phyloP scores from a whole-genome alignment of 2,113 vertebrate species.

The Dissostichus mawsoni region DNA sequence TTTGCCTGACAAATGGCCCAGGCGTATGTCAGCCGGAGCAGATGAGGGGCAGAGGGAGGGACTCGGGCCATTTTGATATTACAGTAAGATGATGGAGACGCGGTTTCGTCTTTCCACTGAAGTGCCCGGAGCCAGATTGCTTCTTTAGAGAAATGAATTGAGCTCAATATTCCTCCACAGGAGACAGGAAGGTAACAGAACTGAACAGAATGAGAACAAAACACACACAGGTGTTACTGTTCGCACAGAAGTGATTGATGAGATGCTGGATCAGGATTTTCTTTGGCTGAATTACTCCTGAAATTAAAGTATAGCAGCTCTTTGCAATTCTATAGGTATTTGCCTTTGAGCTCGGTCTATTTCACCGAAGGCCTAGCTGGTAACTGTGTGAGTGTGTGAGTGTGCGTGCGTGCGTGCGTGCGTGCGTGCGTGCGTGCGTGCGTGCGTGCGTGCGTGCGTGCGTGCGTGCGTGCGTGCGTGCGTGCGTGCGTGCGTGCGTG shows the following conservation, averaged over 20 bases:
- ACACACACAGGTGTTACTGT: constrained; percentile 37
- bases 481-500: constrained; percentile 15
- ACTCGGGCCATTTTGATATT: constrained; percentile 69
- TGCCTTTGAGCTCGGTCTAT: constrained; percentile 44
- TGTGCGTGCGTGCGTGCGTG: constrained; percentile 3
- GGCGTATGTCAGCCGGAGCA: constrained; percentile 49
- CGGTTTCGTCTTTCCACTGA: constrained; percentile 46
- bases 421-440: constrained; percentile 8
- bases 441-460: constrained; percentile 11
- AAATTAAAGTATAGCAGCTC: constrained; percentile 47
- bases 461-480: constrained; percentile 1
- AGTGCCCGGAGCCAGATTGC: constrained; percentile 58
- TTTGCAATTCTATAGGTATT: constrained; percentile 47
- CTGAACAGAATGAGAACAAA: constrained; percentile 45
- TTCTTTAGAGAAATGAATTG: constrained; percentile 68
- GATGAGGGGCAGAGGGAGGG: constrained; percentile 46
- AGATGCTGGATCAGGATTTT: constrained; percentile 58
- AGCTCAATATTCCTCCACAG: constrained; percentile 36
- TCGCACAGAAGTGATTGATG: constrained; percentile 61
- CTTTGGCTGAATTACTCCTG: constrained; percentile 51
- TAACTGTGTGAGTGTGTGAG: neutral
- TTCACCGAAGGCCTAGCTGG: constrained; percentile 51
- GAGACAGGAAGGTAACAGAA: constrained; percentile 54
- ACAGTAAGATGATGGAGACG: constrained; percentile 64
- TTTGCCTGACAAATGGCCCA: constrained; percentile 64